Evolutionary conservation across 2,113 vertebrate species (phyloP).

Genomic region (Turnix velox): DNA sequence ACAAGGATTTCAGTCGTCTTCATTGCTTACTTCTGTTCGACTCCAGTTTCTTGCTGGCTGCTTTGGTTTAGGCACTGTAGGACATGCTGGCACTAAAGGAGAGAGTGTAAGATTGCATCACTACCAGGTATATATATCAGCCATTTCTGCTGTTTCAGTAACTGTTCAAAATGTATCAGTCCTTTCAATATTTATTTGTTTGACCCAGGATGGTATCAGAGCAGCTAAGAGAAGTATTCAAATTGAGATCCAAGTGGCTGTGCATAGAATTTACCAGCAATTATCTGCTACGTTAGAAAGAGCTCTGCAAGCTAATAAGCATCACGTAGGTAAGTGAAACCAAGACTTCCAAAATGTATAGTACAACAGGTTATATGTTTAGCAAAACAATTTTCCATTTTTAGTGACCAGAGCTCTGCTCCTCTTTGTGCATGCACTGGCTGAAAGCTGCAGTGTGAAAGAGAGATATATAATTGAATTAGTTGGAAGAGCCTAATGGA

Average conservation of each 20-base stretch:
- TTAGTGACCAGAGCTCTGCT: neutral
- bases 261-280: constrained; percentile 98
- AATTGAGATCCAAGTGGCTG: constrained; percentile 92
- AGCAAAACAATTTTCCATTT: neutral
- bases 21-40: constrained; percentile 91
- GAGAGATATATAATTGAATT: neutral
- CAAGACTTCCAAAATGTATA: neutral
- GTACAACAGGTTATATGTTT: neutral
- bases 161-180: neutral
- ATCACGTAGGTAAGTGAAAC: constrained; percentile 86
- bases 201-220: constrained; percentile 88
- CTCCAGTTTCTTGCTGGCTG: constrained; percentile 96
- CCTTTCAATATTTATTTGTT: neutral
- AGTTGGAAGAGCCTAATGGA: neutral
- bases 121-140: constrained; percentile 81
- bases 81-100: constrained; percentile 82
- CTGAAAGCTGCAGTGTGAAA: neutral
- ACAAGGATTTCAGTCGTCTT: constrained; percentile 85
- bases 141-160: neutral
- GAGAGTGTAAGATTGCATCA: constrained; percentile 93
- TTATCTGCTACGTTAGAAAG: constrained; percentile 90
- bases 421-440: neutral
- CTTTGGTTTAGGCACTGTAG: constrained; percentile 90
- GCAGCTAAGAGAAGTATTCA: constrained; percentile 92
- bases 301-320: constrained; percentile 93